Conservation (phyloP, 2,888 invertebrate species). For the Atethmia centrago region DNA sequence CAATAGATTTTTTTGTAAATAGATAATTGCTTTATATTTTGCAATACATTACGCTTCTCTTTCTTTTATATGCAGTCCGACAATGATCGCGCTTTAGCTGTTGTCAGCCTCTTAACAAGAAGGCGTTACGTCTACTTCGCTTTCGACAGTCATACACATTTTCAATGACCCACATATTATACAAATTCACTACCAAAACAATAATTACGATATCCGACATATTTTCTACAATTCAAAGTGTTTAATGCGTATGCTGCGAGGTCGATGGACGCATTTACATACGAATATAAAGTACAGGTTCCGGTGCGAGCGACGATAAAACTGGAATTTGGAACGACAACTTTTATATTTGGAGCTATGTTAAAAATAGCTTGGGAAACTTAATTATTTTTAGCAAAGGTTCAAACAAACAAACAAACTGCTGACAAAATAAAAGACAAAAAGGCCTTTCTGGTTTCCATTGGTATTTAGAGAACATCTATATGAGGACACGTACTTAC, state of each 20-base stretch:
- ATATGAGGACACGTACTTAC: background rate
- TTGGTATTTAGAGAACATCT: too few relatives aligned
- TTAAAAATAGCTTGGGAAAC: slow-evolving; percentile 13
- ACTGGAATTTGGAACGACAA: slow-evolving; percentile 24
- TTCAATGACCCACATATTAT: slow-evolving; percentile 61
- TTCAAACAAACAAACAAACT: background rate
- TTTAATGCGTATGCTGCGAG: slow-evolving; percentile 57
- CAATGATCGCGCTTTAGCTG: too few relatives aligned
- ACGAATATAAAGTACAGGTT: slow-evolving; percentile 52
- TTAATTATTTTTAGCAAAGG: background rate
- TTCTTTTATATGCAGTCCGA: too few relatives aligned
- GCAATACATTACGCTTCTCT: too few relatives aligned
- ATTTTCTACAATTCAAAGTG: slow-evolving; percentile 42
- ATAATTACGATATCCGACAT: slow-evolving; percentile 57
- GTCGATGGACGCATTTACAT: slow-evolving; percentile 67
- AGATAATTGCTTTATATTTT: too few relatives aligned
- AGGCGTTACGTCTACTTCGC: slow-evolving; percentile 25
- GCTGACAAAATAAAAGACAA: too few relatives aligned
- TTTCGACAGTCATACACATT: slow-evolving; percentile 44
- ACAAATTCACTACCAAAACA: slow-evolving; percentile 59
- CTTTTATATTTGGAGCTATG: slow-evolving; percentile 10
- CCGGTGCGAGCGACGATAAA: slow-evolving; percentile 37
- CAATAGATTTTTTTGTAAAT: too few relatives aligned
- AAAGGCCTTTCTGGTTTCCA: too few relatives aligned
- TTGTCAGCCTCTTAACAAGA: too few relatives aligned